These are phyloP conservation scores for Oscheius sp. DNA, from an alignment of 2,888 invertebrate species.

Conservation along the genomic window DNA sequence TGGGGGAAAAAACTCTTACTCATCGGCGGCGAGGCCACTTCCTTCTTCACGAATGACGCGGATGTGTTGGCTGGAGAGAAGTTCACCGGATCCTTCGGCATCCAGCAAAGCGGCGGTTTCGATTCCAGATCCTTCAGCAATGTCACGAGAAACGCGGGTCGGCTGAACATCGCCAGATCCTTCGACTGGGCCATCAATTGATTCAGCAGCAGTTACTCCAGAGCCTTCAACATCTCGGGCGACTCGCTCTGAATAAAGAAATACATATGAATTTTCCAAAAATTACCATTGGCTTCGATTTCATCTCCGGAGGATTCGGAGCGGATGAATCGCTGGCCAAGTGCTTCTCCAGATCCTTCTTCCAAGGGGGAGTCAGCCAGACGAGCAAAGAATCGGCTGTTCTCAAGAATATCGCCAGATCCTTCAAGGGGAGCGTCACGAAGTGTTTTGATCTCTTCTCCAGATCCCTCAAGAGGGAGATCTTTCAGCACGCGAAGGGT, in stretches of 20 bases:
- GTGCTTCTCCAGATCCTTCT: not conserved
- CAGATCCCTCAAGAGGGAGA: not conserved
- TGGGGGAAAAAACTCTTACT: not conserved
- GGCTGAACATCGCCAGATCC: not conserved
- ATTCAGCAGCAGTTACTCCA: not conserved
- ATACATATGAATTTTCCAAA: not conserved
- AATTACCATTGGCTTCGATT: not conserved
- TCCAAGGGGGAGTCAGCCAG: conserved; percentile 17
- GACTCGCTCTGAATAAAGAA: not conserved
- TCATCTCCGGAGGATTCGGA: conserved; percentile 3
- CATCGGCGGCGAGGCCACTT: not conserved
- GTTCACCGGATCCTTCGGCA: conserved; percentile 24
- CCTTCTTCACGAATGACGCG: conserved; percentile 26
- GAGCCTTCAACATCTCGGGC: conserved; percentile 17
- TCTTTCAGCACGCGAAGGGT: not conserved
- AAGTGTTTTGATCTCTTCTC: not conserved
- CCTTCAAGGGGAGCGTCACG: not conserved
- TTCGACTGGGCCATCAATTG: not conserved
- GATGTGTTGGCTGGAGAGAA: not conserved
- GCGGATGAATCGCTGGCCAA: conserved; percentile 3
- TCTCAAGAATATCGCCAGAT: conserved; percentile 2
- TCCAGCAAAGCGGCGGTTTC: no score
- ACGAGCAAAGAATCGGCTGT: conserved; percentile 2
- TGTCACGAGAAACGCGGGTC: conserved; percentile 2
- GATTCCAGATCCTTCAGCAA: no score